A percentile compares a stretch with the other conserved stretches of the same genome.
Evolutionary conservation across 2,113 vertebrate species (phyloP).

Genomic region (Sorex fumeus): DNA sequence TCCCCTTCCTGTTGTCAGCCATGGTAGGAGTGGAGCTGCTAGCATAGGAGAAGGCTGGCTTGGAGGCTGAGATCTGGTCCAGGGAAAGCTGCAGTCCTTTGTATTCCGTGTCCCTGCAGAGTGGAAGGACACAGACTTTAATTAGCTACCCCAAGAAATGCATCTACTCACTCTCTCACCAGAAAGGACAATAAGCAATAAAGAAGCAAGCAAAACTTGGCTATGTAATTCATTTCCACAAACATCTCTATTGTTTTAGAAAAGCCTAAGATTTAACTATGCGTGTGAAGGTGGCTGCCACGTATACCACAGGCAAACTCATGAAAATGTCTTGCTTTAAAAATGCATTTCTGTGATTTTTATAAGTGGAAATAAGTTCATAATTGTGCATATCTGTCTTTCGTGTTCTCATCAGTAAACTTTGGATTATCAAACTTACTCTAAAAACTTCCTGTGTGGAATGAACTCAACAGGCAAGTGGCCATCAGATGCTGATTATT

Average conservation of each 20-base stretch:
- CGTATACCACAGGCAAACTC: not conserved
- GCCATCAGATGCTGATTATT: not conserved
- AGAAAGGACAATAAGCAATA: conserved; percentile 20
- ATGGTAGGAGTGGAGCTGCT: conserved; percentile 91
- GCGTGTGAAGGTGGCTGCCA: not conserved
- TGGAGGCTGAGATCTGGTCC: conserved; percentile 95
- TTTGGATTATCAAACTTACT: conserved; percentile 26
- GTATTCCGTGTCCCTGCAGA: conserved; percentile 96
- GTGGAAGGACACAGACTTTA: conserved; percentile 82
- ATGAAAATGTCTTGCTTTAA: conserved; percentile 36
- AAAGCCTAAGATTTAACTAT: conserved; percentile 42
- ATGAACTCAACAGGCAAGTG: conserved; percentile 2
- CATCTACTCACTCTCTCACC: conserved; percentile 69
- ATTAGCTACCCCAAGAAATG: conserved; percentile 68
- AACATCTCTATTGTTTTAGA: not conserved
- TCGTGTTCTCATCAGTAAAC: not conserved
- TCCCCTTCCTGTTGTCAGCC: conserved; percentile 92
- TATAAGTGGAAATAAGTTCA: not conserved
- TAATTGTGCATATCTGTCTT: conserved; percentile 26
- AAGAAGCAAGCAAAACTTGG: conserved; percentile 21
- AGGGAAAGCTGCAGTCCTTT: conserved; percentile 98
- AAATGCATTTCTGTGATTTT: not conserved
- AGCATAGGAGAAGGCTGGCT: conserved; percentile 93
- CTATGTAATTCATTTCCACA: not conserved
- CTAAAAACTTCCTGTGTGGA: conserved; percentile 6